Conservation (phyloP, 2,797 vertebrate genomes). For the Trichosurus vulpecula region DNA sequence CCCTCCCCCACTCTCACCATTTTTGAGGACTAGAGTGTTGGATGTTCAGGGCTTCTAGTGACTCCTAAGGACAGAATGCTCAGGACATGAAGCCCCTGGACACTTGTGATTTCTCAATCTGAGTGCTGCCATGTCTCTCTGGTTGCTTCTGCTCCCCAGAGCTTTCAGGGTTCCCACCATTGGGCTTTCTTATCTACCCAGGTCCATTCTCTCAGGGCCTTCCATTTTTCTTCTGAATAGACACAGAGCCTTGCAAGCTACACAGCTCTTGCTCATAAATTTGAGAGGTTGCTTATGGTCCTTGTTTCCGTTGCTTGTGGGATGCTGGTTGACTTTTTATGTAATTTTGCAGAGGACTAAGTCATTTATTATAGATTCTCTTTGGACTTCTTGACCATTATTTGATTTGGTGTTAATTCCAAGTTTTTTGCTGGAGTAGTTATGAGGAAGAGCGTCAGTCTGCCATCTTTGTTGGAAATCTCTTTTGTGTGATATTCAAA, state of each 20-base stretch:
- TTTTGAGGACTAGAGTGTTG: neutral
- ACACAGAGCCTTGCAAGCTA: neutral
- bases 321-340: neutral
- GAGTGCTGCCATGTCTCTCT: neutral
- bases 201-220: neutral
- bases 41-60: neutral
- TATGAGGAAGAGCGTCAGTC: neutral
- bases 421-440: neutral
- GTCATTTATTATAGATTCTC: neutral
- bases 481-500: neutral
- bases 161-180: neutral
- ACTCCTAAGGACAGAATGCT: neutral
- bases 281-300: neutral
- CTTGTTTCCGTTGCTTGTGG: neutral
- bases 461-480: neutral
- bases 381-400: neutral
- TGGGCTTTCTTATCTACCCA: too few species aligned
- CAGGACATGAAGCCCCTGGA: neutral
- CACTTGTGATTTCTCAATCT: neutral
- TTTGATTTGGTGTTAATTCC: neutral
- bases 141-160: neutral
- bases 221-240: neutral
- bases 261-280: neutral
- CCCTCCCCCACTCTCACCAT: neutral
- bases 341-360: neutral